These are phyloP conservation scores for Watsonalla cultraria DNA, from an alignment of 2,888 invertebrate genomes.

Conservation along the genomic window DNA sequence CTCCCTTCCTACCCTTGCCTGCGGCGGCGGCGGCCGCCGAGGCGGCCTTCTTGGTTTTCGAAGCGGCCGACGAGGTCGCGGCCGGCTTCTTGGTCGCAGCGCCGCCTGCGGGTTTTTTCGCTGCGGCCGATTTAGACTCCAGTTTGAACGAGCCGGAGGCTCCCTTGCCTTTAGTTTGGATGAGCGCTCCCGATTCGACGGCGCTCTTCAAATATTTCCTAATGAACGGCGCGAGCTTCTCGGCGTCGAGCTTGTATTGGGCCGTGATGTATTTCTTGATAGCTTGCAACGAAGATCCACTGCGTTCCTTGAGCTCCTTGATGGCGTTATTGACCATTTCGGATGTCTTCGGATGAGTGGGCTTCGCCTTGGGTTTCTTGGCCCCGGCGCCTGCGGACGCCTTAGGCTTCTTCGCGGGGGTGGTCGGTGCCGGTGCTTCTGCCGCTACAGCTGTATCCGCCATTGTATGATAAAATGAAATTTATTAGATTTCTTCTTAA, in stretches of 20 bases:
- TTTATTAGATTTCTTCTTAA: no score
- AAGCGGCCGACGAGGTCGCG: conserved; percentile 16
- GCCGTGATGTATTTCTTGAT: conserved; percentile 82
- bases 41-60: conserved; percentile 16
- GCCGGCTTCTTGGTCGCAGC: conserved; percentile 17
- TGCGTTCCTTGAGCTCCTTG: conserved; percentile 70
- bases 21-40: conserved; percentile 12
- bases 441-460: conserved; percentile 39
- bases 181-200: conserved; percentile 70
- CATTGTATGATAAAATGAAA: conserved; percentile 12
- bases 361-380: conserved; percentile 47
- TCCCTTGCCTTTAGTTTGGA: conserved; percentile 78
- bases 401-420: conserved; percentile 13
- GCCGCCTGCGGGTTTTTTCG: conserved; percentile 1
- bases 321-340: conserved; percentile 80
- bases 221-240: conserved; percentile 78
- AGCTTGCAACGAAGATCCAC: conserved; percentile 77
- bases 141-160: conserved; percentile 67
- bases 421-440: conserved; percentile 20
- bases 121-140: conserved; percentile 34
- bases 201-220: conserved; percentile 76
- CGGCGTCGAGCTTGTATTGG: conserved; percentile 79
- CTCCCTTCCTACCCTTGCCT: conserved; percentile 14
- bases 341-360: conserved; percentile 41
- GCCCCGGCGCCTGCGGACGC: conserved; percentile 15